Conservation (phyloP, 2,113 vertebrate genomes). For the Malurus alboscapulatus region DNA sequence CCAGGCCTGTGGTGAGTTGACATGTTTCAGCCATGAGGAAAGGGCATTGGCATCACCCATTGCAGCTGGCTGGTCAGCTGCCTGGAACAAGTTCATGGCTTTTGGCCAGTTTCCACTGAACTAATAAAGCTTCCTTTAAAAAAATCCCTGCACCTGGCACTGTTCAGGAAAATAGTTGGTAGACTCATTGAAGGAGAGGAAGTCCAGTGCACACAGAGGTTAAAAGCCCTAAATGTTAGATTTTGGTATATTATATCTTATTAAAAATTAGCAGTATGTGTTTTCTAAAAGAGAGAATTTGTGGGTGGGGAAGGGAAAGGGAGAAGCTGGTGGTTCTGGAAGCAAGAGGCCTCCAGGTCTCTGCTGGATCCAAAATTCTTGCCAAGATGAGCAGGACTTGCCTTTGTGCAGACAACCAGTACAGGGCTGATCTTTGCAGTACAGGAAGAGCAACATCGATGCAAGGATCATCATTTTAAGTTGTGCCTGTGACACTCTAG, state of each 20-base stretch:
- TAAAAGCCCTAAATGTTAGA: background rate
- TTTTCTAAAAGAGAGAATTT: background rate
- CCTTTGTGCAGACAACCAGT: background rate
- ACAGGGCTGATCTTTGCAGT: background rate
- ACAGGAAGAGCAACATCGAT: rapidly evolving
- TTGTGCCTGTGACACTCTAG: background rate
- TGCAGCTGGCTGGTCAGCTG: slow-evolving; percentile 39
- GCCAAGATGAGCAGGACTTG: background rate
- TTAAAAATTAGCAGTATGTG: background rate
- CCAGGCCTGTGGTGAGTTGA: background rate
- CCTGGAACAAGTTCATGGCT: slow-evolving; percentile 10
- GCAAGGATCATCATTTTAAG: background rate
- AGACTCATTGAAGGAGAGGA: background rate
- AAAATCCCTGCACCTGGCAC: background rate
- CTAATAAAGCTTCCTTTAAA: background rate
- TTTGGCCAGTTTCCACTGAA: slow-evolving; percentile 43
- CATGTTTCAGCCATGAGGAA: background rate
- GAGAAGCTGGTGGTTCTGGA: background rate
- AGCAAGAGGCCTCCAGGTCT: background rate
- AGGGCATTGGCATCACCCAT: background rate
- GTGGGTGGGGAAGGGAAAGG: background rate
- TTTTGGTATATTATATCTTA: background rate
- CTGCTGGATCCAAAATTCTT: background rate
- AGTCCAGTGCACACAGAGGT: background rate
- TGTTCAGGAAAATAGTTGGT: background rate